Evolutionary conservation across 2,797 vertebrate species (phyloP), one percentile per base, ranked within the genome.

Genomic region (Mastacembelus armatus): DNA sequence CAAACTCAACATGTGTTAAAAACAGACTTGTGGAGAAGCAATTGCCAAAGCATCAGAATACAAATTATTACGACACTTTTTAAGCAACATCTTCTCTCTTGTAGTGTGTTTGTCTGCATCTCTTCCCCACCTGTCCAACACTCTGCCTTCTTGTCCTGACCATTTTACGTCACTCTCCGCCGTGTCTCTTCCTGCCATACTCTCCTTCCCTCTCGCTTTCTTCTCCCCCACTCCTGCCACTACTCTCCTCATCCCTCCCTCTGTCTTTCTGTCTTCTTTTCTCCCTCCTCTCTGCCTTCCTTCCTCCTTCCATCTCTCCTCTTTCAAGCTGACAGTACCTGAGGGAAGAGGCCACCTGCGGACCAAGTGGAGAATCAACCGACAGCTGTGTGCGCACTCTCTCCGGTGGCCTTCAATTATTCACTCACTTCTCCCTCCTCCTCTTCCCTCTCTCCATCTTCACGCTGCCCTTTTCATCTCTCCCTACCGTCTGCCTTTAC

Each of bases 381-480:
- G 83, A 91, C 88, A 89, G 86, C 88, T 88, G 87, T 90, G 86
- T 89, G 87, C 83, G 87, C 85, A 88, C 84, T 85, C 85, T 91
- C 90, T 90, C 87, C 81, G 78, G 90, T 88, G 89, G 87, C 83
- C 88, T 88, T 90, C 86, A 90, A 90, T 91, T 88, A 91, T 92
- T 92, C 85, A 91, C 87, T 87, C 83, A 44, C 86, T 80, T 72
- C 80, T 67, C 78, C 78, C 71, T 24, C 72, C 75, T 70, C 54
- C 38, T 40, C 30, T 51, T 30, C 51, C 56, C 55, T 54, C 77
- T 62, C 74, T 73, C 84, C 64, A 66, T 87, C 85, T 81, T 81
- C 80, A 32, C 80, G 71, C 67, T 85, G 86, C 79, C 78, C 86
- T 90, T 86, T 88, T 85, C 87, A 86, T 91, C 83, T 70, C 73